A percentile compares a stretch with the other conserved stretches of the same genome.
Evolutionary conservation across 2,888 invertebrate species (phyloP).

Genomic region (Acanthacorydalis orientalis): DNA sequence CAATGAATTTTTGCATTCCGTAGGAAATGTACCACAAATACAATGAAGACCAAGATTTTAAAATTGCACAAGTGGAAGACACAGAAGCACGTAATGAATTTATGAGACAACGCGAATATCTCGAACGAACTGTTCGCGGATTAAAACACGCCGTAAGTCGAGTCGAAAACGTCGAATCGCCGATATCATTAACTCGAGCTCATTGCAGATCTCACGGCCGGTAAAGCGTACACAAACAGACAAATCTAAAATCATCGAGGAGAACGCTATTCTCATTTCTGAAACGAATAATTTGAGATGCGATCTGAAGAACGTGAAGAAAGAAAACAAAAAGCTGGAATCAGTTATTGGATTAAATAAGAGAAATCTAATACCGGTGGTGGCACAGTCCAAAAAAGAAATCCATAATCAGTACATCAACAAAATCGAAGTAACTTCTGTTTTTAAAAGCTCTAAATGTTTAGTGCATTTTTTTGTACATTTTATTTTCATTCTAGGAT

Average conservation of each 20-base stretch:
- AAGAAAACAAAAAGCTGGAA: slow-evolving; percentile 54
- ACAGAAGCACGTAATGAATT: slow-evolving; percentile 60
- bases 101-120: slow-evolving; percentile 62
- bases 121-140: slow-evolving; percentile 48
- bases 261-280: slow-evolving; percentile 58
- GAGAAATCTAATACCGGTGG: slow-evolving; percentile 42
- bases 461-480: too few species aligned
- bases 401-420: slow-evolving; percentile 37
- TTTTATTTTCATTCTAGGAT: background rate
- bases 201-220: slow-evolving; percentile 21
- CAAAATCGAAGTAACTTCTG: slow-evolving; percentile 29
- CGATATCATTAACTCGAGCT: background rate
- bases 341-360: slow-evolving; percentile 46
- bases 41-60: slow-evolving; percentile 50
- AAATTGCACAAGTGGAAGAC: slow-evolving; percentile 46
- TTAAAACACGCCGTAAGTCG: slow-evolving; percentile 24
- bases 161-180: background rate
- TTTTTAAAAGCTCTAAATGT: too few species aligned
- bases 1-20: slow-evolving; percentile 10
- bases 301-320: slow-evolving; percentile 46
- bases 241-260: slow-evolving; percentile 32
- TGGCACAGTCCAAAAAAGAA: slow-evolving; percentile 36
- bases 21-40: slow-evolving; percentile 52
- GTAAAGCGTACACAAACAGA: slow-evolving; percentile 19
- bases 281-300: slow-evolving; percentile 62